Conservation (phyloP, 2,113 vertebrate species). For the Brachypteracias leptosomus region DNA sequence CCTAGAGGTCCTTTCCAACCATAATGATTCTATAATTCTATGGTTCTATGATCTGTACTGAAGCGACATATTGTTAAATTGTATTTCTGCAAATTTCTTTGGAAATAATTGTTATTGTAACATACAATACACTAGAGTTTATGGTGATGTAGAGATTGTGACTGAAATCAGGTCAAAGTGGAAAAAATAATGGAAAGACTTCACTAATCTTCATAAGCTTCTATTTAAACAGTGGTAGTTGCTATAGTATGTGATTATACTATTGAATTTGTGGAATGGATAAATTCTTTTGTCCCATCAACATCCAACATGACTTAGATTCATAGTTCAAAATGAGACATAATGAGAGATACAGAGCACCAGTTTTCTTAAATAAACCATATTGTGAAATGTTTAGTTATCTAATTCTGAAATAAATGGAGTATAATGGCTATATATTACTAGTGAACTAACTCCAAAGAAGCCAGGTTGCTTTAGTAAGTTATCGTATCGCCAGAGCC, state of each 20-base stretch:
- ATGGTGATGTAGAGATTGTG: not conserved
- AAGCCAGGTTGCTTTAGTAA: not conserved
- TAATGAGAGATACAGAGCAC: not conserved
- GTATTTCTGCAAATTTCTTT: not conserved
- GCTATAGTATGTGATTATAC: not conserved
- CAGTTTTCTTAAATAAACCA: not conserved
- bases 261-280: not conserved
- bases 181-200: not conserved
- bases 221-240: not conserved
- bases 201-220: not conserved
- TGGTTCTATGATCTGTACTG: no score
- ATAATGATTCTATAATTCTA: no score
- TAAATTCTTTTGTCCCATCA: not conserved
- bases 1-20: no score
- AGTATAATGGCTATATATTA: not conserved
- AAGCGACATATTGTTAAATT: not conserved
- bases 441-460: not conserved
- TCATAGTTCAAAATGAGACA: not conserved
- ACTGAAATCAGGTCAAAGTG: not conserved
- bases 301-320: not conserved
- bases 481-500: not conserved
- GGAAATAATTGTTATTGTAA: not conserved
- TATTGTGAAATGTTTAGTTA: not conserved
- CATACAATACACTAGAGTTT: not conserved
- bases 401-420: not conserved